A percentile compares a stretch with the other conserved stretches of the same genome.
Conservation (phyloP, 2,797 vertebrate species). For the Sciurus vulgaris region DNA sequence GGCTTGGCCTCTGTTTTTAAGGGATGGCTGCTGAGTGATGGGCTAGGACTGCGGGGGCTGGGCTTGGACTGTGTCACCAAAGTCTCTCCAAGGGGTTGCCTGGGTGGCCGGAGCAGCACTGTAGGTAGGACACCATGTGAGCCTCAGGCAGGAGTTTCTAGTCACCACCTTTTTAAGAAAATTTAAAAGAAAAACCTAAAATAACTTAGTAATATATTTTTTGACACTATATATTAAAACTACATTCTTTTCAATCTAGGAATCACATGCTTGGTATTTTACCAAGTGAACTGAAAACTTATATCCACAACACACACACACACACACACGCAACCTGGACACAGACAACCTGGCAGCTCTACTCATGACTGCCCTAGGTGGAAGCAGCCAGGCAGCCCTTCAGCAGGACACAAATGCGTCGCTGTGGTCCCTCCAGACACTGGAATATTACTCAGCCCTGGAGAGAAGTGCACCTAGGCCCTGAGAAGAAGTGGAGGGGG, state of each 20-base stretch:
- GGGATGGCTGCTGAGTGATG: not conserved
- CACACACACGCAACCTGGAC: not conserved
- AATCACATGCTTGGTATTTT: not conserved
- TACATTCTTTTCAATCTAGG: not conserved
- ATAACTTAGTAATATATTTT: not conserved
- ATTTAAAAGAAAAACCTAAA: not conserved
- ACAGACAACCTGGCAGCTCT: too few relatives aligned
- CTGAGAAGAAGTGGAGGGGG: not conserved
- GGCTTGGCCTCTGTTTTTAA: not conserved
- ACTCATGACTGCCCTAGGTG: not conserved
- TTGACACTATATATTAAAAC: not conserved
- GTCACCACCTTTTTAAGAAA: not conserved
- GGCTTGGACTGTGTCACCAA: not conserved
- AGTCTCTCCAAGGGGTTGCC: fast-evolving
- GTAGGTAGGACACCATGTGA: fast-evolving
- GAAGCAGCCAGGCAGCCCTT: not conserved
- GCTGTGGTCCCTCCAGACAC: too few relatives aligned
- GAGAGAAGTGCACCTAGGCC: fast-evolving
- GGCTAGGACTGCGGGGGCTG: not conserved
- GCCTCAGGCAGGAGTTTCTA: fast-evolving
- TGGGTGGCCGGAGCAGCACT: fast-evolving
- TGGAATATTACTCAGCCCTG: too few relatives aligned
- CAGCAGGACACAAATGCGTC: too few relatives aligned
- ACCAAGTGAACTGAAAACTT: not conserved
- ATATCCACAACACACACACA: too few relatives aligned